Evolutionary conservation across 2,888 invertebrate species (phyloP), one percentile per base, ranked within the genome.

Genomic region (Pristionchus maxplancki): DNA sequence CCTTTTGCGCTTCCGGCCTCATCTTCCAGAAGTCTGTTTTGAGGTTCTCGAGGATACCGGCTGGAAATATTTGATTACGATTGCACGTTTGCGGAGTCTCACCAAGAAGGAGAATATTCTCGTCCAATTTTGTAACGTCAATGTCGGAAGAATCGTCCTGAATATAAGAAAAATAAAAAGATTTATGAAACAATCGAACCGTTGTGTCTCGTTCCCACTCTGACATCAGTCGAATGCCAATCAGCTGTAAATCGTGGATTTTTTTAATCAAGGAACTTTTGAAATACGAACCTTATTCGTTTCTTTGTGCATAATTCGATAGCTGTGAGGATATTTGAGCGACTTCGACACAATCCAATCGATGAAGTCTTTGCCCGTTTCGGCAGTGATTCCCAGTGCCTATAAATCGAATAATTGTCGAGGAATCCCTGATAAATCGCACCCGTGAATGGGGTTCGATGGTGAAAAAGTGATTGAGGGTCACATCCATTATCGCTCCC

Each of bases 381-480:
- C 67, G 0, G 5, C 40, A 8, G 28, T 44, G 48, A 86, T 3
- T 15, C 67, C 86, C 11, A 64, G 53, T 0, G 86, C 86, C 67
- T 86, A 28, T 20, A 64, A n/a, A 31, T 28, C 4, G 6, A 9
- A 11, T 34, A 13, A 17, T 67, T n/a, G n/a, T n/a, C n/a, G n/a
- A n/a, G n/a, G n/a, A n/a, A n/a, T n/a, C n/a, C n/a, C n/a, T n/a
- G n/a, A n/a, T n/a, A n/a, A n/a, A 6, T 0, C 58, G 58, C 13
- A 84, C 84, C 58, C n/a, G n/a, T 4, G n/a, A 44, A 13, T 84
- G 84, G 0, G 84, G 84, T 48, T 84, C 84, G 37, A 48, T 84
- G n/a, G 37, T 37, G 62, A 84, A 28, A 28, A 84, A 62, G 37
- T 84, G 40, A n/a, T 62, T 58, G 28, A 84, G 28, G 34, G 62